A percentile compares a stretch with the other conserved stretches of the same genome.
These are phyloP conservation scores for Sinodicranocentrus sp. DNA, from an alignment of 2,888 invertebrate species.

Conservation along the genomic window DNA sequence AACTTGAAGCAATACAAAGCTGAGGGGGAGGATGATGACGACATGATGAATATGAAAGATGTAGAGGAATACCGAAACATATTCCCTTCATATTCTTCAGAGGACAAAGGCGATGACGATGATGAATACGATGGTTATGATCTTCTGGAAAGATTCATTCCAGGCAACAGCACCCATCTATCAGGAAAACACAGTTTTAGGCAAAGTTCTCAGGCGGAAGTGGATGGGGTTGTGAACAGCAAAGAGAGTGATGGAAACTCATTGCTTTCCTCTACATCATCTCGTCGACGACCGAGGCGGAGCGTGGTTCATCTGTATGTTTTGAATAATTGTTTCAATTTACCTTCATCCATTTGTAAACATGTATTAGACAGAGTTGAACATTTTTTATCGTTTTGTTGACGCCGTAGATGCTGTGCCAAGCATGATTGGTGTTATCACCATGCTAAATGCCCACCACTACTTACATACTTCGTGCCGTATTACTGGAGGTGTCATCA, in stretches of 20 bases:
- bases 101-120: slow-evolving; percentile 17
- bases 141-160: slow-evolving; percentile 49
- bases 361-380: neutral
- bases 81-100: neutral
- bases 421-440: slow-evolving; percentile 93
- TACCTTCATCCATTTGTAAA: neutral
- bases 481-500: slow-evolving; percentile 92
- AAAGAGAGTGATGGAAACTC: slow-evolving; percentile 24
- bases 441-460: slow-evolving; percentile 87
- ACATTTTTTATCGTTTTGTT: neutral
- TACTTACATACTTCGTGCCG: slow-evolving; percentile 90
- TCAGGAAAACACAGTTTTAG: slow-evolving; percentile 53
- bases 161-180: slow-evolving; percentile 47
- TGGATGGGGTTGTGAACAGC: slow-evolving; percentile 33
- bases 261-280: slow-evolving; percentile 34
- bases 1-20: slow-evolving; percentile 13
- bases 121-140: slow-evolving; percentile 43
- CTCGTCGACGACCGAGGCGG: slow-evolving; percentile 82
- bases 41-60: neutral
- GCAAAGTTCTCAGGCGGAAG: slow-evolving; percentile 56
- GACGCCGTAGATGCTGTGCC: slow-evolving; percentile 85
- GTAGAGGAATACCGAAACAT: slow-evolving; percentile 6
- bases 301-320: slow-evolving; percentile 88
- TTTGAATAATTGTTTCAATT: slow-evolving; percentile 13
- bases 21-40: neutral